Percentiles rank a stretch among this genome's conserved stretches.
Evolutionary conservation across 2,113 vertebrate genomes (phyloP).

Genomic region (Pterocles orientalis): DNA sequence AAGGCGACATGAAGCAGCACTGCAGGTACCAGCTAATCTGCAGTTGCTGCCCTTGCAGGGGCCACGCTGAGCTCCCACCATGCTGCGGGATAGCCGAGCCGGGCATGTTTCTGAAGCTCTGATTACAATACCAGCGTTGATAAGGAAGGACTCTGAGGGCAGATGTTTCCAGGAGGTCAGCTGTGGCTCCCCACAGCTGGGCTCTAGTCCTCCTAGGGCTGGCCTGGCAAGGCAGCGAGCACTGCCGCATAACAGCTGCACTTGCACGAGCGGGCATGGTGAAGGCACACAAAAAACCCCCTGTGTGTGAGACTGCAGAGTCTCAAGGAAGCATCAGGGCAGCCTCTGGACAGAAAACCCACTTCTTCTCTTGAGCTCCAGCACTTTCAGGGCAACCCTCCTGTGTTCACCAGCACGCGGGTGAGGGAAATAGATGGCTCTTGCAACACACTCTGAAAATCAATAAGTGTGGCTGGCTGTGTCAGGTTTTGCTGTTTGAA

Average conservation of each 20-base stretch:
- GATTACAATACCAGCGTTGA: no score
- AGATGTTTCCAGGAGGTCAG: neutral
- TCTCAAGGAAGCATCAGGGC: rapidly evolving
- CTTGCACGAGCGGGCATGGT: rapidly evolving
- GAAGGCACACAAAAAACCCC: rapidly evolving
- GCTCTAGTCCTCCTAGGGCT: neutral
- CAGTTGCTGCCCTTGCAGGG: rapidly evolving
- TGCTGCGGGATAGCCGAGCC: rapidly evolving
- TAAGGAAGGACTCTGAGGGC: no score
- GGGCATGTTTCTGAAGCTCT: neutral
- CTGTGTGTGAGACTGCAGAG: neutral
- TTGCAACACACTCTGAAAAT: neutral
- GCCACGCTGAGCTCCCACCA: rapidly evolving
- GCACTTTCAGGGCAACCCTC: rapidly evolving
- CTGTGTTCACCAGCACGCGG: neutral
- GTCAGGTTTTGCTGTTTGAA: neutral
- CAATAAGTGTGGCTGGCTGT: no score
- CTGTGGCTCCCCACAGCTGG: neutral
- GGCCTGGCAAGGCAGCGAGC: neutral
- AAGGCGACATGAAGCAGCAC: neutral
- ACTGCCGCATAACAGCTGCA: rapidly evolving
- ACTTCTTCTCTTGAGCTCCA: neutral
- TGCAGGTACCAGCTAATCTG: rapidly evolving
- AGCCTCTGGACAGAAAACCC: neutral
- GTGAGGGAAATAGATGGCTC: neutral